phyloP scores from a whole-genome alignment of 2,113 vertebrate genomes.

The Mesocricetus auratus region DNA sequence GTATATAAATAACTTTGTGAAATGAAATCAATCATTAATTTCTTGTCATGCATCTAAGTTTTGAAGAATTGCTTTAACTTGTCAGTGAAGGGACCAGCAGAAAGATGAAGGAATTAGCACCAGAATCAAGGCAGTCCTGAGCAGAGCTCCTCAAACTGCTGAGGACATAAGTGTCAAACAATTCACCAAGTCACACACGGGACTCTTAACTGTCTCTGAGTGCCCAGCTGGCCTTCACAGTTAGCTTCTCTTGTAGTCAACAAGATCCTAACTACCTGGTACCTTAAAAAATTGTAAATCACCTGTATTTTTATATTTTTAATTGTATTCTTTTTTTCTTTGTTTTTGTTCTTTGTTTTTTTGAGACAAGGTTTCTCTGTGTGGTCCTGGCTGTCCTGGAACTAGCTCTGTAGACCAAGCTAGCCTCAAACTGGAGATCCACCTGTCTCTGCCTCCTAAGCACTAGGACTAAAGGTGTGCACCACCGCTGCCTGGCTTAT shows the following conservation, averaged over 20 bases:
- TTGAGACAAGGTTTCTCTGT: not conserved
- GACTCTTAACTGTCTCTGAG: not conserved
- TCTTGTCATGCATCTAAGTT: not conserved
- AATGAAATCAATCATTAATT: not conserved
- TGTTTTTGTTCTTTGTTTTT: not conserved
- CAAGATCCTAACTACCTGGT: not conserved
- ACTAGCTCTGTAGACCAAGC: not conserved
- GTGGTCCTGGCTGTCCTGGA: not conserved
- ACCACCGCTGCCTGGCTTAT: not conserved
- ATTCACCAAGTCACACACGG: not conserved
- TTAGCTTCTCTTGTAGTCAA: not conserved
- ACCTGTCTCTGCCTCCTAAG: not conserved
- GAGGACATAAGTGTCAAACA: constrained; percentile 7
- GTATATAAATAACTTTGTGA: not conserved
- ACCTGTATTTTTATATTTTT: constrained; percentile 27
- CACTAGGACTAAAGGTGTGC: not conserved
- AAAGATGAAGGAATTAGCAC: constrained; percentile 15
- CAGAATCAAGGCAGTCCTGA: constrained; percentile 20
- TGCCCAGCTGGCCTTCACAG: not conserved
- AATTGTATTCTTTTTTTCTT: not conserved
- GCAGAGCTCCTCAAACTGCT: not conserved
- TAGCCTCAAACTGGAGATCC: not conserved
- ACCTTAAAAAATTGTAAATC: not conserved
- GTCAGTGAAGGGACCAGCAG: not conserved
- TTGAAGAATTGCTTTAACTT: not conserved